Evolutionary conservation across 1,140 invertebrate genomes (phyloP), one percentile per base, ranked within the genome.

Genomic region (Asobara japonica): DNA sequence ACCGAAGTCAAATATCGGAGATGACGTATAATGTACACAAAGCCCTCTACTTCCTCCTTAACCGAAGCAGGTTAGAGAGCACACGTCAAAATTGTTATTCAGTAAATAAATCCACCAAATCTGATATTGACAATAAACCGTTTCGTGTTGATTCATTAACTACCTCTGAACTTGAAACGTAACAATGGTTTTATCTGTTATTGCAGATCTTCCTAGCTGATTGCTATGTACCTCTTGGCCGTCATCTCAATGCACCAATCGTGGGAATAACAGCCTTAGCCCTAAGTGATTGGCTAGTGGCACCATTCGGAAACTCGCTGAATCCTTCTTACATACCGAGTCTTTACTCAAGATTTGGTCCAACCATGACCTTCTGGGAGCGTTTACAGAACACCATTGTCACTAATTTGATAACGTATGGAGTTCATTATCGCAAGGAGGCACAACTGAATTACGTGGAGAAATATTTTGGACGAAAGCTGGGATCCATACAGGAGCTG

Each of bases 281-380:
- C 30, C 86, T 89, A 27, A 83, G 90, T 64, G 90, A 89, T 2
- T 92, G 90, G 90, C 83, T 91, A 0, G 90, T 90, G 61, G 88
- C 89, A 36, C 89, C 89, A 73, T 79, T 91, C 20, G 90, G 89
- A 2, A 91, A 91, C 77, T 89, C 90, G 0, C 87, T 90, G 27
- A 89, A 88, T 27, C 86, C 89, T 0, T 86, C 91, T 1, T 89
- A 90, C 69, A 89, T 92, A 72, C 91, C 91, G 0, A 86, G 88
- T 29, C 88, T 89, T 36, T 90, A 91, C 81, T 85, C 89, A 45
- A 83, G 86, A 4, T 90, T 87, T 71, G 85, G 87, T 41, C 88
- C 91, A 76, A 75, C 84, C 27, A 91, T 92, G 91, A 88, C 77
- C 33, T 88, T 91, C 36, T 87, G 84, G 77, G 86, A 92, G 80